These are phyloP conservation scores for Delphinapterus leucas DNA, from an alignment of 2,113 vertebrate species.

Conservation along the genomic window DNA sequence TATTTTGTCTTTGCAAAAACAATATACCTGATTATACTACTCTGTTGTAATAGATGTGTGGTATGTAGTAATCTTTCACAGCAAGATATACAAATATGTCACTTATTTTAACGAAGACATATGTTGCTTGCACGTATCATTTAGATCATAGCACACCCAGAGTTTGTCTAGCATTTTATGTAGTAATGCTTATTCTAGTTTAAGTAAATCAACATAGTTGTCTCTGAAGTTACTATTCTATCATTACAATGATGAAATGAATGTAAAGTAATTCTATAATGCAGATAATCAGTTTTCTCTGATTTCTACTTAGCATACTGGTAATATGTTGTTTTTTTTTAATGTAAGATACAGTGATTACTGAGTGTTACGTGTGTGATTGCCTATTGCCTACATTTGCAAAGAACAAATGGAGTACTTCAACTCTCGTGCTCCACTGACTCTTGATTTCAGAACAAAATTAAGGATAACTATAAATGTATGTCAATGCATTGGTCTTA, in stretches of 20 bases:
- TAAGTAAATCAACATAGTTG: conserved; percentile 44
- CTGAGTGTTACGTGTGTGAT: conserved; percentile 61
- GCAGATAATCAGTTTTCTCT: conserved; percentile 55
- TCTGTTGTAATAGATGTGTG: conserved; percentile 31
- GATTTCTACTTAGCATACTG: conserved; percentile 61
- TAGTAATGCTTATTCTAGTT: neutral
- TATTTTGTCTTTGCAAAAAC: conserved; percentile 48
- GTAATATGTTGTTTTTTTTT: conserved; percentile 49
- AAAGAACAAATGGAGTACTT: conserved; percentile 73
- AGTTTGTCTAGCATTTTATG: conserved; percentile 9
- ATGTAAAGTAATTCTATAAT: conserved; percentile 65
- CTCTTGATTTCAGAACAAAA: conserved; percentile 73
- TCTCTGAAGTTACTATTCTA: conserved; percentile 36
- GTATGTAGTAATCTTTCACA: conserved; percentile 52
- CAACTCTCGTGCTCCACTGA: conserved; percentile 58
- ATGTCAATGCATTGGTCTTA: conserved; percentile 54
- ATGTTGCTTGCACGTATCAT: conserved; percentile 1
- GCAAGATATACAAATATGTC: conserved; percentile 40
- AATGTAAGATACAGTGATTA: conserved; percentile 68
- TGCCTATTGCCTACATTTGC: conserved; percentile 68
- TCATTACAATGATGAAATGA: conserved; percentile 40
- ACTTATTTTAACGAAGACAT: conserved; percentile 58
- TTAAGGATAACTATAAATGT: conserved; percentile 48
- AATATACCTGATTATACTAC: neutral
- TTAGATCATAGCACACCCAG: neutral